Conservation (phyloP, 2,888 invertebrate species). For the Teleogryllus oceanicus region DNA sequence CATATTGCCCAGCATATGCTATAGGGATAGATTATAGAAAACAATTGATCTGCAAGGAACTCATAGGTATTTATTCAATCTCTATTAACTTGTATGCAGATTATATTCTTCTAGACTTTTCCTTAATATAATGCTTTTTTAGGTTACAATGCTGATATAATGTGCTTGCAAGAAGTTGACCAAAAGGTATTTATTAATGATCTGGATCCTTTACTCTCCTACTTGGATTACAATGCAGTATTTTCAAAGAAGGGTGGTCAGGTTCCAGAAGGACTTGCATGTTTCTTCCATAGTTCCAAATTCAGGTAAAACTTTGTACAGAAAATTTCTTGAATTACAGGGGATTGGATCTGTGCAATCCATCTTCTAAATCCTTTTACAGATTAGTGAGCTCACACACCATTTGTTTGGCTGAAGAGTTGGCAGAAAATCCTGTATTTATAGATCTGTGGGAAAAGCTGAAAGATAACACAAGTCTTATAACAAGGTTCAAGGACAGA, state of each 20-base stretch:
- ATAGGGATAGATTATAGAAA: conserved; percentile 82
- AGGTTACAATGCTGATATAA: conserved; percentile 87
- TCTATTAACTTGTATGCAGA: neutral
- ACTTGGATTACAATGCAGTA: conserved; percentile 56
- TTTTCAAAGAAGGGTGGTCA: conserved; percentile 70
- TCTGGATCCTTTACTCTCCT: conserved; percentile 58
- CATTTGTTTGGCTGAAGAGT: conserved; percentile 59
- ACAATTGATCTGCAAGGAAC: conserved; percentile 77
- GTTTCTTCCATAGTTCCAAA: conserved; percentile 60
- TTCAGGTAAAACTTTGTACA: conserved; percentile 31
- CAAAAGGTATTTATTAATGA: conserved; percentile 67
- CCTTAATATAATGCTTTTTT: conserved; percentile 35
- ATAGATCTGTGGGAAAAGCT: conserved; percentile 60
- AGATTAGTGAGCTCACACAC: conserved; percentile 54
- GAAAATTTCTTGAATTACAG: conserved; percentile 18
- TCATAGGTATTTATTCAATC: conserved; percentile 53
- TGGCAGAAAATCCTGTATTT: conserved; percentile 55
- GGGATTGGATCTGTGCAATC: too few species aligned
- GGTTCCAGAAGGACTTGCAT: conserved; percentile 76
- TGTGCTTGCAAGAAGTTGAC: conserved; percentile 94
- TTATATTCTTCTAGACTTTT: conserved; percentile 1
- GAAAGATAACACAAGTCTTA: conserved; percentile 55
- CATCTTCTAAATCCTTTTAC: conserved; percentile 25
- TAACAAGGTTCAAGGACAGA: conserved; percentile 58
- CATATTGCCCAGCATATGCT: conserved; percentile 80